These are phyloP conservation scores for Muscicapa comitata DNA, from an alignment of 2,797 vertebrate species.

Conservation along the genomic window DNA sequence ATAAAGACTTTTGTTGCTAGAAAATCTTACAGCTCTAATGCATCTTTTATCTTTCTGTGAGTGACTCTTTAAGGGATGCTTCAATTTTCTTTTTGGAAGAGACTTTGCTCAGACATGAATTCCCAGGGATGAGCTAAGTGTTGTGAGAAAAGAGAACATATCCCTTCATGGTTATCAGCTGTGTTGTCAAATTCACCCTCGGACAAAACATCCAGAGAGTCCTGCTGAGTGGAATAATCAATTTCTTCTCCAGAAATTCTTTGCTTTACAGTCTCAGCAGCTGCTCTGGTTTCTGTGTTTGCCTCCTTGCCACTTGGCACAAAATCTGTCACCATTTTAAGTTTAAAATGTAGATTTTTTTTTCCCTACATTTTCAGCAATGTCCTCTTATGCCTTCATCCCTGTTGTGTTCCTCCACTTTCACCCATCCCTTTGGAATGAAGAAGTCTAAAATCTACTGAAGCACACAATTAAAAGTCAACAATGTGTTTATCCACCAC, in stretches of 20 bases:
- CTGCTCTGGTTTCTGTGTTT: background rate
- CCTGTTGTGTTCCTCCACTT: background rate
- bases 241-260: constrained; percentile 18
- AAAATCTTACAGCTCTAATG: background rate
- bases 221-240: constrained; percentile 24
- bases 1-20: background rate
- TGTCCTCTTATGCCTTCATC: background rate
- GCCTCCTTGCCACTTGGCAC: background rate
- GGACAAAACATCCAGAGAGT: background rate
- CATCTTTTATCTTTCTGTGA: background rate
- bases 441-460: background rate
- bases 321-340: background rate
- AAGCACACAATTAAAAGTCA: background rate
- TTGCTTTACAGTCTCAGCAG: background rate
- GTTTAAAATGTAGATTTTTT: background rate
- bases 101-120: background rate
- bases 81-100: background rate
- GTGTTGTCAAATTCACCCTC: background rate
- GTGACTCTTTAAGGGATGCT: background rate
- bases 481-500: background rate
- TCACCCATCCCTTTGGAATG: background rate
- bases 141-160: background rate
- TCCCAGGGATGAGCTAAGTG: background rate
- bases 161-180: background rate
- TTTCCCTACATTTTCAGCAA: background rate